Percentiles rank a stretch among this genome's conserved stretches.
phyloP scores from a whole-genome alignment of 2,888 invertebrate genomes.

The Villa cingulata region DNA sequence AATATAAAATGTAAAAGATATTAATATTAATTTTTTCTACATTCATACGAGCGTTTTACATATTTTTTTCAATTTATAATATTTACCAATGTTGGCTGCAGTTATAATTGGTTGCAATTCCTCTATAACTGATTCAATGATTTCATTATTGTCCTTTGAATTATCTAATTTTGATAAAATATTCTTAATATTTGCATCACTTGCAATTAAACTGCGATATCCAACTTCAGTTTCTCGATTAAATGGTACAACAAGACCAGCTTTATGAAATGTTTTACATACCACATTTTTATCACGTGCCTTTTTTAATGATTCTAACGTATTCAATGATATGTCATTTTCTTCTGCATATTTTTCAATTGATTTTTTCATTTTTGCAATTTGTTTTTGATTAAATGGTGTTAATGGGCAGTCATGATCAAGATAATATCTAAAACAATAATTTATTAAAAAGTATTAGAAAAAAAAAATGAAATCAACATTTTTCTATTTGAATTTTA shows the following conservation, averaged over 20 bases:
- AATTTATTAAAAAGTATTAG: not conserved
- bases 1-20: too few relatives aligned
- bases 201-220: conserved; percentile 61
- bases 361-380: conserved; percentile 45
- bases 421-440: conserved; percentile 20
- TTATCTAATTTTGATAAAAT: conserved; percentile 49
- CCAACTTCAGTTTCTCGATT: conserved; percentile 70
- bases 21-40: too few relatives aligned
- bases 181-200: conserved; percentile 53
- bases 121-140: conserved; percentile 47
- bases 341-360: conserved; percentile 49
- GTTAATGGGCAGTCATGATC: conserved; percentile 28
- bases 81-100: conserved; percentile 51
- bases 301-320: conserved; percentile 44
- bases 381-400: conserved; percentile 50
- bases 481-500: too few relatives aligned
- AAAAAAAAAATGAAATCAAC: too few relatives aligned
- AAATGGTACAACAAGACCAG: conserved; percentile 75
- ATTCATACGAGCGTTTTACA: too few relatives aligned
- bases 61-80: too few relatives aligned
- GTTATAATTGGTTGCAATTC: conserved; percentile 70
- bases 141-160: conserved; percentile 40
- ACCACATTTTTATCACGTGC: conserved; percentile 48
- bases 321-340: conserved; percentile 44
- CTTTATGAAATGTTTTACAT: conserved; percentile 61